A percentile compares a stretch with the other conserved stretches of the same genome.
phyloP scores from a whole-genome alignment of 2,113 vertebrate species.

The Notothenia coriiceps region DNA sequence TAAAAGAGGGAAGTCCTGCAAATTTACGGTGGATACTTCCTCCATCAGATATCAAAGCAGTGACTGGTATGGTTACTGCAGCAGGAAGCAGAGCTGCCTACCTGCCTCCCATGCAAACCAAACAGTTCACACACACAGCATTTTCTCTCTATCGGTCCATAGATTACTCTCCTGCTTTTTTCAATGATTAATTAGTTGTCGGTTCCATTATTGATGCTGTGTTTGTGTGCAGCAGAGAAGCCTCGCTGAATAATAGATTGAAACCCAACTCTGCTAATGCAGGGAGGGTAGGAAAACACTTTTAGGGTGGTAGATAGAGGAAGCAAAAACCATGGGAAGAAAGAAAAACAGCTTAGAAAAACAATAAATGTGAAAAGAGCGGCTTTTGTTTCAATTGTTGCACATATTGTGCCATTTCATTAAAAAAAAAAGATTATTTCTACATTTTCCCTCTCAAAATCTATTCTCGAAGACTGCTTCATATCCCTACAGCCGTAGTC shows the following conservation, averaged over 20 bases:
- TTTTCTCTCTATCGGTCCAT: slow-evolving; percentile 1
- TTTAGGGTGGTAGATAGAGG: background rate
- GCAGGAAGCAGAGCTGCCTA: background rate
- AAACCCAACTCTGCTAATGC: slow-evolving; percentile 13
- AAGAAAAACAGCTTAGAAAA: background rate
- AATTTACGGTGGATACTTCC: background rate
- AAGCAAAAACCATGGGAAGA: background rate
- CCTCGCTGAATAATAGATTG: slow-evolving; percentile 63
- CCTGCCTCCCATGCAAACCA: background rate
- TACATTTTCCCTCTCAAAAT: background rate
- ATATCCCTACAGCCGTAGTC: no score
- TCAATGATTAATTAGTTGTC: slow-evolving; percentile 58
- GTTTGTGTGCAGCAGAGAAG: slow-evolving; percentile 48
- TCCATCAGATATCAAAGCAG: background rate
- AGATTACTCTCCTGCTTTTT: slow-evolving; percentile 45
- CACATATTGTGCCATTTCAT: background rate
- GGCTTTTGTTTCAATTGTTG: background rate
- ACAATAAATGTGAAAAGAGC: background rate
- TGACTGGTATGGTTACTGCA: background rate
- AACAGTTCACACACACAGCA: background rate
- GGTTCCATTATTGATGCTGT: slow-evolving; percentile 60
- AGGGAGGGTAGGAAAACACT: background rate
- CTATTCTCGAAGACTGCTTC: no score
- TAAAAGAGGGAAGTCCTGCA: background rate
- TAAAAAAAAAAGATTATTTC: background rate